Evolutionary conservation across 2,797 vertebrate species (phyloP).

Genomic region (Danio kyathit): DNA sequence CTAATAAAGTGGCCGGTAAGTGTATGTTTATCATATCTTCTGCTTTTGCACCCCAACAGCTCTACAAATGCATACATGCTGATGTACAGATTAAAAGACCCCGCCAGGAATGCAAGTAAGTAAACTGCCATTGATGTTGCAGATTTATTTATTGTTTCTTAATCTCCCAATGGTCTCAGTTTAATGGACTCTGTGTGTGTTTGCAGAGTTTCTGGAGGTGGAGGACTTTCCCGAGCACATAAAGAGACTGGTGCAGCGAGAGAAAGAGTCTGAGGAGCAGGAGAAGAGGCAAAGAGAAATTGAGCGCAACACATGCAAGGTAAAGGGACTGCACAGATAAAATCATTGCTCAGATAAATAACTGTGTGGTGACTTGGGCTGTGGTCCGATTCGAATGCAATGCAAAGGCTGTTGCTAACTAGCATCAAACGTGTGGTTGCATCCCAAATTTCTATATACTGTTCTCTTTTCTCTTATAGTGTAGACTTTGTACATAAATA

Average conservation of each 20-base stretch:
- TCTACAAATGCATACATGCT: slow-evolving; percentile 99
- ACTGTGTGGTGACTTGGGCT: background rate
- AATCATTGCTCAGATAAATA: too few relatives aligned
- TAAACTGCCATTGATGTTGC: slow-evolving; percentile 27
- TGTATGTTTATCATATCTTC: slow-evolving; percentile 14
- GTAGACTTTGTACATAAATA: too few relatives aligned
- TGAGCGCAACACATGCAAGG: slow-evolving; percentile 99
- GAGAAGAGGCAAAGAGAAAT: slow-evolving; percentile 98
- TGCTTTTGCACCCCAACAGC: slow-evolving; percentile 73
- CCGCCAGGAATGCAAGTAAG: slow-evolving; percentile 97
- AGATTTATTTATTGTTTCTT: background rate
- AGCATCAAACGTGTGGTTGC: too few relatives aligned
- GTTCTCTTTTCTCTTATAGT: too few relatives aligned
- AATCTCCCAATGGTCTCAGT: background rate
- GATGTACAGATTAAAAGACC: slow-evolving; percentile 97
- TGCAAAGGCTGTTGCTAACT: too few relatives aligned
- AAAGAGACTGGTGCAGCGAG: slow-evolving; percentile 90
- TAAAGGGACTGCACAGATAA: slow-evolving; percentile 56
- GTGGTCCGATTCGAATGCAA: background rate
- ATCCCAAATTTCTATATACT: too few relatives aligned
- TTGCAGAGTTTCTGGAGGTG: slow-evolving; percentile 89
- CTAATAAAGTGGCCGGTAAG: too few relatives aligned
- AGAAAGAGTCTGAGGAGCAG: slow-evolving; percentile 96
- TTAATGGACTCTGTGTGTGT: background rate
- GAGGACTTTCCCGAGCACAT: slow-evolving; percentile 96